phyloP scores from a whole-genome alignment of 2,113 vertebrate genomes.

The Prietella phreatophila region DNA sequence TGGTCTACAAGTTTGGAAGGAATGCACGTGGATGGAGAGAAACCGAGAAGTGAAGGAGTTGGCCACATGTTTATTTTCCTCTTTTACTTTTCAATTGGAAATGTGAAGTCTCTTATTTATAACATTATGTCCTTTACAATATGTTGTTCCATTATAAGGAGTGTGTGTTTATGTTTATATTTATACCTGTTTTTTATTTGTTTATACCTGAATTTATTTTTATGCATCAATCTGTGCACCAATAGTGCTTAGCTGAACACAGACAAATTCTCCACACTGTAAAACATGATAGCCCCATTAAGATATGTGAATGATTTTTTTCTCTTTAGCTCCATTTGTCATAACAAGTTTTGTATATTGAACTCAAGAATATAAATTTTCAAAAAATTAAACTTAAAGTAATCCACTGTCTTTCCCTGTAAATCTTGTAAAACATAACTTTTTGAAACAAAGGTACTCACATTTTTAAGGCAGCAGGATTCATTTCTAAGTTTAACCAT shows the following conservation, averaged over 20 bases:
- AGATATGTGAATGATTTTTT: too few relatives aligned
- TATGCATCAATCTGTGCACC: neutral
- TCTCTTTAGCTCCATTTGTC: too few relatives aligned
- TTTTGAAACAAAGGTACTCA: too few relatives aligned
- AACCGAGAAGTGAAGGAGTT: slow-evolving; percentile 81
- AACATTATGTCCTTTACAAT: slow-evolving; percentile 10
- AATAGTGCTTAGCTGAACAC: neutral
- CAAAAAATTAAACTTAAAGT: too few relatives aligned
- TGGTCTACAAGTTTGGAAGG: slow-evolving; percentile 98
- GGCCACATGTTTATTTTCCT: neutral
- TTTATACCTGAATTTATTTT: neutral
- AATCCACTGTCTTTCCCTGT: too few relatives aligned
- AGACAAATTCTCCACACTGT: neutral
- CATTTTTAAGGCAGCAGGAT: too few relatives aligned
- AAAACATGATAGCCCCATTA: too few relatives aligned
- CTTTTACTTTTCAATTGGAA: neutral
- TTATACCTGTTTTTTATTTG: neutral
- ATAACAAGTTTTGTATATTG: too few relatives aligned
- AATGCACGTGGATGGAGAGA: slow-evolving; percentile 95
- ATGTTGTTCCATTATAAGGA: slow-evolving; percentile 9
- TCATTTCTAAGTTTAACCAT: too few relatives aligned
- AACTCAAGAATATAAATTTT: too few relatives aligned
- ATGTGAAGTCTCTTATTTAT: slow-evolving; percentile 46
- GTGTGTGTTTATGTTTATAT: slow-evolving; percentile 7
- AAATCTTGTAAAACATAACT: too few relatives aligned